phyloP scores from a whole-genome alignment of 2,888 invertebrate genomes.

The Protophormia terraenovae region DNA sequence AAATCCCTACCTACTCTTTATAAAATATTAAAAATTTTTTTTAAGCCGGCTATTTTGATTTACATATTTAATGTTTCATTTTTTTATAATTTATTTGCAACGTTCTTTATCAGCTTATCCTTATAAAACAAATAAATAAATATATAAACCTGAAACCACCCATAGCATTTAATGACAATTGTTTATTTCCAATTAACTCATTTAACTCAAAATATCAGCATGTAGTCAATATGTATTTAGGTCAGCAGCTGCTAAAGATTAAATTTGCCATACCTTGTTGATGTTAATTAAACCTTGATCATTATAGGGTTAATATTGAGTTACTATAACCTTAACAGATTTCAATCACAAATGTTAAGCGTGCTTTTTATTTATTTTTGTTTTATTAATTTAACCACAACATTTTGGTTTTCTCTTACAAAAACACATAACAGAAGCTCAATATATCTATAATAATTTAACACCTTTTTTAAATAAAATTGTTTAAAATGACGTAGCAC shows the following conservation, averaged over 20 bases:
- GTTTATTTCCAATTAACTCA: background rate
- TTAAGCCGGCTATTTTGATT: too few relatives aligned
- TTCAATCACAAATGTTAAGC: constrained; percentile 5
- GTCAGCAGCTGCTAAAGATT: background rate
- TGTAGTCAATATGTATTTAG: background rate
- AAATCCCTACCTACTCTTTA: too few relatives aligned
- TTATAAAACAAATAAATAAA: too few relatives aligned
- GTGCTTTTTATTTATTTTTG: background rate
- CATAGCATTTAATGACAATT: background rate
- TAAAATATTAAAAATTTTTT: too few relatives aligned
- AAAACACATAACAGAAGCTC: background rate
- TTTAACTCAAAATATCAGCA: background rate
- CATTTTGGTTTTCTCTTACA: constrained; percentile 31
- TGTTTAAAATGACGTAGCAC: constrained; percentile 19
- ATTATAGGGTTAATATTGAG: constrained; percentile 34
- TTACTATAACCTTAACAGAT: constrained; percentile 11
- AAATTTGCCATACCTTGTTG: background rate
- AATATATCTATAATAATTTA: constrained; percentile 16
- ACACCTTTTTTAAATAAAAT: background rate
- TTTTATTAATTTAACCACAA: constrained; percentile 19
- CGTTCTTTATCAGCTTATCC: too few relatives aligned
- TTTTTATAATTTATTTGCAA: too few relatives aligned
- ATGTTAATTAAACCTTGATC: background rate
- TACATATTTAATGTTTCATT: too few relatives aligned
- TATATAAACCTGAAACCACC: too few relatives aligned